A percentile compares a stretch with the other conserved stretches of the same genome.
These are phyloP conservation scores for Steatocranus sp. DNA, from an alignment of 2,797 vertebrate genomes.

Conservation along the genomic window DNA sequence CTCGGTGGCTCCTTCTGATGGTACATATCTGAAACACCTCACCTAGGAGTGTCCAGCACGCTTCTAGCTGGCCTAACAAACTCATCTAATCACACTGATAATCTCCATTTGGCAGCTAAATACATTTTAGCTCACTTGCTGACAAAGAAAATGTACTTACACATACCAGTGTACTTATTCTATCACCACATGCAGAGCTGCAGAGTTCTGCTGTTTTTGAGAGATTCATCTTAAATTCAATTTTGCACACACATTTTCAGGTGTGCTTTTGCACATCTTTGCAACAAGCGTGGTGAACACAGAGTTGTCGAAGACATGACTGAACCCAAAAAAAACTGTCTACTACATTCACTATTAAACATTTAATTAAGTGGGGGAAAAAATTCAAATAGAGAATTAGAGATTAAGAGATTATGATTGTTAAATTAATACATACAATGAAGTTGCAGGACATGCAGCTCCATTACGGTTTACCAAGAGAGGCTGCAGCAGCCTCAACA, in stretches of 20 bases:
- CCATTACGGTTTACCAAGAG: accelerated
- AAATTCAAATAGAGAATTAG: no score
- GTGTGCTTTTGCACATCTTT: accelerated
- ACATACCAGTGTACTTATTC: background rate
- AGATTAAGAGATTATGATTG: background rate
- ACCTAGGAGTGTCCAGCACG: background rate
- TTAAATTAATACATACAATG: background rate
- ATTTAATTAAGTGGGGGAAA: accelerated
- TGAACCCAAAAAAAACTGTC: accelerated
- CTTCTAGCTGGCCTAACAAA: background rate
- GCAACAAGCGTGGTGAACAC: accelerated
- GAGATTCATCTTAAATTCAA: background rate
- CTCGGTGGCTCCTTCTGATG: background rate
- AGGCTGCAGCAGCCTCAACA: background rate
- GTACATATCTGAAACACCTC: accelerated
- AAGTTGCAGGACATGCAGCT: background rate
- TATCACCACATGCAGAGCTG: background rate
- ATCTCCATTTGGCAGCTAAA: background rate
- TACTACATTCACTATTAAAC: background rate
- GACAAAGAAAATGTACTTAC: background rate
- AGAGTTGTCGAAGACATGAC: background rate
- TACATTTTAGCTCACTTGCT: background rate
- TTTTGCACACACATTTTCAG: background rate
- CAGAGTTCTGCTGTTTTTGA: background rate
- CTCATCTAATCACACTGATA: background rate